Percentiles rank a stretch among this genome's conserved stretches.
Evolutionary conservation across 1,140 invertebrate genomes (phyloP).

Genomic region (Bombus huntii): DNA sequence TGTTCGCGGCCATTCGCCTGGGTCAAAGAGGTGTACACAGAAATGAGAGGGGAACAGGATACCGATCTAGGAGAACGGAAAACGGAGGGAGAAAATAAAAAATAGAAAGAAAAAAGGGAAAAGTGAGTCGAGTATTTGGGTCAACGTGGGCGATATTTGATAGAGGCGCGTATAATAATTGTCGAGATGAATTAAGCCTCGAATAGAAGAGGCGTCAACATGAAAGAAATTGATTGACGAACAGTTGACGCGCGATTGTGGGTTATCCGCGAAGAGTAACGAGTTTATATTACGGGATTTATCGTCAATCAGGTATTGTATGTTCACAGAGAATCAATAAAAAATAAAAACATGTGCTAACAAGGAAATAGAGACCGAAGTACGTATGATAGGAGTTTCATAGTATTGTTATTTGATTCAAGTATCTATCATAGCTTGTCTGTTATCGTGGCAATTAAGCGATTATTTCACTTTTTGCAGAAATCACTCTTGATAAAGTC

Average conservation of each 20-base stretch:
- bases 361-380: background rate
- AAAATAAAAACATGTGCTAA: background rate
- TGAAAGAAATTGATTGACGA: conserved; percentile 8
- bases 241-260: background rate
- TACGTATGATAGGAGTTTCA: background rate
- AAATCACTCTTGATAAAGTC: background rate
- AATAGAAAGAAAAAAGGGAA: background rate
- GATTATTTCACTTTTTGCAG: no score
- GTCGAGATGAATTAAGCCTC: background rate
- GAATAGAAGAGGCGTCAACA: background rate
- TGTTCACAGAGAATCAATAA: background rate
- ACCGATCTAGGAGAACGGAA: background rate
- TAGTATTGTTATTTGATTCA: background rate
- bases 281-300: background rate
- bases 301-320: background rate
- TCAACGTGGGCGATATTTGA: no score
- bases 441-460: no score
- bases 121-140: background rate
- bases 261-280: background rate
- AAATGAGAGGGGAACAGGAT: background rate
- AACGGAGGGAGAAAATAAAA: background rate
- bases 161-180: background rate
- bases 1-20: background rate
- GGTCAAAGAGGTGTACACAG: background rate
- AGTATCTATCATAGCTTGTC: background rate